Evolutionary conservation across 1,140 invertebrate species (phyloP), one percentile per base, ranked within the genome.

Genomic region (Orussus abietinus): DNA sequence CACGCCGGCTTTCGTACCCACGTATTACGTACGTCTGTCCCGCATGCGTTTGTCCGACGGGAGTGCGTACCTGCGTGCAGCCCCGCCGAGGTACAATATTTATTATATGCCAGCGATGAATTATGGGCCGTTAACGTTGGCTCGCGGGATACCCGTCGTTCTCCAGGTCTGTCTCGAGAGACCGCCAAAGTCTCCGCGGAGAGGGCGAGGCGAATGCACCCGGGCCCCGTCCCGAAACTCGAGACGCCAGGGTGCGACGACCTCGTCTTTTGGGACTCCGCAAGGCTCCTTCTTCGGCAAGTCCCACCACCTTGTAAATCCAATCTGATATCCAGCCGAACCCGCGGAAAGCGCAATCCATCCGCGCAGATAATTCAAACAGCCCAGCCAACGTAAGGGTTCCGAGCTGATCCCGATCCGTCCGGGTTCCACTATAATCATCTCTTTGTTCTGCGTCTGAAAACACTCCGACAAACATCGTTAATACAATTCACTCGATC

Each of bases 21-120:
- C n/a, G 19, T 30, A 32, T 32, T 33, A 13, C 30, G 17, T 10
- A 17, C 19, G 31, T 32, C 37, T 28, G 21, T 7, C 35, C 20
- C 15, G 7, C 15, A n/a, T n/a, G n/a, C 3, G 10, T 21, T 26
- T 19, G 11, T 6, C 28, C 20, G 12, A 17, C 28, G 15, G 20
- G 21, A 28, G 30, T 22, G n/a, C 38, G 10, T 11, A 30, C 42
- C 42, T 39, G 51, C 36, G 36, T 42, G 49, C 44, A 53, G n/a
- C n/a, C n/a, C 50, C 32, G 46, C 43, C 49, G 40, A 42, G 47
- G 46, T 51, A 51, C 54, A 43, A 60, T 60, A 60, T 60, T 60
- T 60, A 59, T 59, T 59, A 57, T 60, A 57, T 43, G 52, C 45
- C 51, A 39, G 46, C 44, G 44, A 59, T 60, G 58, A 60, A 59